Evolutionary conservation across 2,113 vertebrate genomes (phyloP).

Genomic region (Stigmatopora argus): DNA sequence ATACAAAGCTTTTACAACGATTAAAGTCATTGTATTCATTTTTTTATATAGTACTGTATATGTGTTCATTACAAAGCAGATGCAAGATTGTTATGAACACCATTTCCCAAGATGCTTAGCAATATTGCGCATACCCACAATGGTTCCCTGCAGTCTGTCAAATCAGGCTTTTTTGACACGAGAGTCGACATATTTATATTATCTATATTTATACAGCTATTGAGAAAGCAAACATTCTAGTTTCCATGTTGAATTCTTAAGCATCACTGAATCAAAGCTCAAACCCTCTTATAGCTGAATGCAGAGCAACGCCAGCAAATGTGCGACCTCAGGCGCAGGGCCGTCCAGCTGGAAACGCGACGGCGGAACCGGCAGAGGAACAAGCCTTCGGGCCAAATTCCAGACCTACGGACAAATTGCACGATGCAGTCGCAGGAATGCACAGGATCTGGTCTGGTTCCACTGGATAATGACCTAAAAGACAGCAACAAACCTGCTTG

Average conservation of each 20-base stretch:
- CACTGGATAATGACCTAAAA: background rate
- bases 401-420: conserved; percentile 72
- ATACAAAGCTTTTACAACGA: too few relatives aligned
- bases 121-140: too few relatives aligned
- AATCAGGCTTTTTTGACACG: too few relatives aligned
- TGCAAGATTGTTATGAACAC: too few relatives aligned
- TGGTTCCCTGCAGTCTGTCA: too few relatives aligned
- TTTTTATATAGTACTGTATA: too few relatives aligned
- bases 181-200: too few relatives aligned
- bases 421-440: conserved; percentile 52
- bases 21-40: too few relatives aligned
- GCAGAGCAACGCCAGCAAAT: conserved; percentile 78
- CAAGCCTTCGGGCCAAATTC: conserved; percentile 71
- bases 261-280: background rate
- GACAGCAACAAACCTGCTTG: background rate
- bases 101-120: too few relatives aligned
- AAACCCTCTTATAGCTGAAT: conserved; percentile 69
- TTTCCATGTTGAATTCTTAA: background rate
- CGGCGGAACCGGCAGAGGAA: conserved; percentile 66
- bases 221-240: too few relatives aligned
- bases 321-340: conserved; percentile 75
- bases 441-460: background rate
- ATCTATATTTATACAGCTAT: too few relatives aligned
- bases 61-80: too few relatives aligned
- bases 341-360: conserved; percentile 72